Evolutionary conservation across 2,113 vertebrate genomes (phyloP), one percentile per base, ranked within the genome.

Genomic region (Nothocercus julius): DNA sequence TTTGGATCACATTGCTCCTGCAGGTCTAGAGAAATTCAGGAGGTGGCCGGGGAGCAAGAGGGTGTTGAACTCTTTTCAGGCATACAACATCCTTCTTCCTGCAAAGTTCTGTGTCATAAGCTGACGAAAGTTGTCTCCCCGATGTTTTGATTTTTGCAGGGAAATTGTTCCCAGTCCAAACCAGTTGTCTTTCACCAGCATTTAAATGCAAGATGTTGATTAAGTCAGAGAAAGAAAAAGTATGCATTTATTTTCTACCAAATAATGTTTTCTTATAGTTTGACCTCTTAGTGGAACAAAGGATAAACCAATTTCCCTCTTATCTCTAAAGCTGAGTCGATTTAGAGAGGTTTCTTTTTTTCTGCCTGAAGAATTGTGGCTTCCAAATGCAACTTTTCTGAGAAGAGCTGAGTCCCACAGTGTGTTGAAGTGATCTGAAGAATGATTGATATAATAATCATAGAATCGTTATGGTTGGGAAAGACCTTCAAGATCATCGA

Each of bases 351-450:
- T 11, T 77, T 68, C 44, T 20, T 61, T 84, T 13, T 4, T 83
- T 73, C 30, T 54, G 3, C 28, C n/a, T 25, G 21, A 77, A 78
- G 0, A 49, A 49, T 22, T 49, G 47, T 49, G 0, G 32, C 47
- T 81, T 82, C 2, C 7, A 2, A 13, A 64, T 64, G 30, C 40
- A 32, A 28, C 61, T 69, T 87, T 45, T 17, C 34, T 68, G 17
- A 67, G 18, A 66, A 77, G 28, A 77, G 4, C 34, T 78, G 42
- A 77, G 14, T 8, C 12, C 14, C 22, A 40, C 6, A 74, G 83
- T 34, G 12, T 74, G 24, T 6, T 67, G 61, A 72, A 63, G n/a
- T n/a, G 19, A 30, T 47, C 20, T 30, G 85, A 15, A 69, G 25
- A 11, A 30, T n/a, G 20, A 18, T 47, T 47, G 18, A 47, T 47